Percentiles rank a stretch among this genome's conserved stretches.
Evolutionary conservation across 1,140 invertebrate species (phyloP).

Genomic region (Conopomorpha cramerella): DNA sequence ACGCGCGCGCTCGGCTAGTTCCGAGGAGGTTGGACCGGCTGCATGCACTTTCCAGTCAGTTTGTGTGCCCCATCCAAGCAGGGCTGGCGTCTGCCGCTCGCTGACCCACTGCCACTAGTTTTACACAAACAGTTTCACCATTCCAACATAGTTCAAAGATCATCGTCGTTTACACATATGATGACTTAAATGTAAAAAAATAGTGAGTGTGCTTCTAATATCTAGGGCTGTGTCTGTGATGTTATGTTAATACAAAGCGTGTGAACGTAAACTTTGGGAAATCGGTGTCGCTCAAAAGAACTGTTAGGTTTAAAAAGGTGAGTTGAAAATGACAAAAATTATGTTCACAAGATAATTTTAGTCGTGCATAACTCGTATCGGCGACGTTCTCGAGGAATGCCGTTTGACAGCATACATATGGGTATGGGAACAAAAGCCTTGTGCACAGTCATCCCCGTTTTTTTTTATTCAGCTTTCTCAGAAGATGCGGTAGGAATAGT

Average conservation of each 20-base stretch:
- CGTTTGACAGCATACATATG: conserved; percentile 50
- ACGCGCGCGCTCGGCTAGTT: conserved; percentile 26
- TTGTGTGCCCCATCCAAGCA: conserved; percentile 36
- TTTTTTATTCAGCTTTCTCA: conserved; percentile 31
- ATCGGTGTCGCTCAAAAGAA: conserved; percentile 30
- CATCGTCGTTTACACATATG: too few species aligned
- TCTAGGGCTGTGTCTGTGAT: conserved; percentile 22
- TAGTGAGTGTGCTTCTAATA: too few species aligned
- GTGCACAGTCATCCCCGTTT: conserved; percentile 42
- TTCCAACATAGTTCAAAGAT: too few species aligned
- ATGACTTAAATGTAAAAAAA: conserved; percentile 36
- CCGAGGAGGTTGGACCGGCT: conserved; percentile 27
- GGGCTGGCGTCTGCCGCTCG: conserved; percentile 34
- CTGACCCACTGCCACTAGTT: conserved; percentile 26
- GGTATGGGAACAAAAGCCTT: conserved; percentile 50
- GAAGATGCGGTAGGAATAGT: too few species aligned
- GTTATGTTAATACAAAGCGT: conserved; percentile 23
- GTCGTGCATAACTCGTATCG: conserved; percentile 46
- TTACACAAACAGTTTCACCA: conserved; percentile 29
- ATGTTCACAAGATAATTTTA: conserved; percentile 27
- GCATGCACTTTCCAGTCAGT: conserved; percentile 31
- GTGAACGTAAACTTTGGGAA: conserved; percentile 17
- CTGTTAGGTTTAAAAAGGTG: conserved; percentile 56
- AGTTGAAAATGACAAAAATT: conserved; percentile 47
- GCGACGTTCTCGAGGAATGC: conserved; percentile 43